Evolutionary conservation across 2,888 invertebrate genomes (phyloP).

Genomic region (Cyclophora albipunctata): DNA sequence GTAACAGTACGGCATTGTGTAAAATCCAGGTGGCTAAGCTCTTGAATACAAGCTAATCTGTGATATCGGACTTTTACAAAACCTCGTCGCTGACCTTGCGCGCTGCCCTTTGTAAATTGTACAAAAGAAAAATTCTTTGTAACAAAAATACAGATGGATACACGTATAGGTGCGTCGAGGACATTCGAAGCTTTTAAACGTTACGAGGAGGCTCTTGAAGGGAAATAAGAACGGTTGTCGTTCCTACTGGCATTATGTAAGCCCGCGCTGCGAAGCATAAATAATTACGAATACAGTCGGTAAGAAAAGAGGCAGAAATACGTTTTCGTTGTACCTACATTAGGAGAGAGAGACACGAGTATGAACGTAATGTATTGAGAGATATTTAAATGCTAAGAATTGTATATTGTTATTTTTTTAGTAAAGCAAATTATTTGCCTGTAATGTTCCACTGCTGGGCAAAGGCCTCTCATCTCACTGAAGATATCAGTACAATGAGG

Average conservation of each 20-base stretch:
- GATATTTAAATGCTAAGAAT: too few relatives aligned
- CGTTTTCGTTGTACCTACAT: too few relatives aligned
- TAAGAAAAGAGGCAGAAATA: too few relatives aligned
- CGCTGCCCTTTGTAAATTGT: constrained; percentile 44
- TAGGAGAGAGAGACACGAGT: too few relatives aligned
- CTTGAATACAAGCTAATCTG: constrained; percentile 44
- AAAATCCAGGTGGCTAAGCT: constrained; percentile 15
- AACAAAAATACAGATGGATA: constrained; percentile 20
- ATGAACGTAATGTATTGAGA: too few relatives aligned
- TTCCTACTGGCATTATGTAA: too few relatives aligned
- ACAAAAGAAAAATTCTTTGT: constrained; percentile 60
- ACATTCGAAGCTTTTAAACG: constrained; percentile 13
- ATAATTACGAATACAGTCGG: too few relatives aligned
- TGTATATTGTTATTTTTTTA: too few relatives aligned
- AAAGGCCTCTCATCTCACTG: too few relatives aligned
- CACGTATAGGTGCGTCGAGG: constrained; percentile 15
- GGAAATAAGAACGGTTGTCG: constrained; percentile 5
- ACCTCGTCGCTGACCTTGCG: constrained; percentile 49
- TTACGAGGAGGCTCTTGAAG: constrained; percentile 9
- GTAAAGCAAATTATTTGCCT: too few relatives aligned
- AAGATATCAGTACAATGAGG: too few relatives aligned
- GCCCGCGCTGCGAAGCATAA: constrained; percentile 2
- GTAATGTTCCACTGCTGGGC: too few relatives aligned
- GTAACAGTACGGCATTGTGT: constrained; percentile 1
- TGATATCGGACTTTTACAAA: constrained; percentile 47